These are phyloP conservation scores for Drosophila rhopaloa DNA, from an alignment of 1,140 invertebrate genomes.

Conservation along the genomic window DNA sequence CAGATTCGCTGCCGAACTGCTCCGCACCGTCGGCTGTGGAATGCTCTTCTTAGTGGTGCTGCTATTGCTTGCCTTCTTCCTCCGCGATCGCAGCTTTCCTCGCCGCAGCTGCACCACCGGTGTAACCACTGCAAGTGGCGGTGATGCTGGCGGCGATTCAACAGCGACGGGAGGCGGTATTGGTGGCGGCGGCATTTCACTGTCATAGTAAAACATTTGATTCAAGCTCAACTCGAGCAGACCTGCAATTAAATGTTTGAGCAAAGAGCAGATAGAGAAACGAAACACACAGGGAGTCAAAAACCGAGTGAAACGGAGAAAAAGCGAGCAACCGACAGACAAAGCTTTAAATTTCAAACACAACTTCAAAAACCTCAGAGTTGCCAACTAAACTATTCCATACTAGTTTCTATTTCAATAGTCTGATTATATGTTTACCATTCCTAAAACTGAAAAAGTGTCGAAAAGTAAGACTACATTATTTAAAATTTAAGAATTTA, in stretches of 20 bases:
- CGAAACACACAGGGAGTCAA: slow-evolving; percentile 17
- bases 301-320: slow-evolving; percentile 20
- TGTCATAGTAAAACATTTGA: slow-evolving; percentile 70
- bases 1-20: slow-evolving; percentile 57
- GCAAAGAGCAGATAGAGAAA: slow-evolving; percentile 57
- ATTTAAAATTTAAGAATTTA: too few species aligned
- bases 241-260: slow-evolving; percentile 69
- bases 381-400: slow-evolving; percentile 9
- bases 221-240: slow-evolving; percentile 74
- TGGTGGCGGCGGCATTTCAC: slow-evolving; percentile 39
- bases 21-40: slow-evolving; percentile 39
- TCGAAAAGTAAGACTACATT: background rate
- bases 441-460: background rate
- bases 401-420: background rate
- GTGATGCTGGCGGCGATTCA: slow-evolving; percentile 14
- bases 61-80: slow-evolving; percentile 30
- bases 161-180: slow-evolving; percentile 9
- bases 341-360: slow-evolving; percentile 32
- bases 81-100: slow-evolving; percentile 59
- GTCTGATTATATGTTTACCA: background rate
- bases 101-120: slow-evolving; percentile 39
- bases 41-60: slow-evolving; percentile 25
- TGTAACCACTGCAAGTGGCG: slow-evolving; percentile 12
- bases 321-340: slow-evolving; percentile 37
- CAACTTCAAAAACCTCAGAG: background rate